Evolutionary conservation across 2,113 vertebrate species (phyloP).

Genomic region (Coptodon bakossiorum): DNA sequence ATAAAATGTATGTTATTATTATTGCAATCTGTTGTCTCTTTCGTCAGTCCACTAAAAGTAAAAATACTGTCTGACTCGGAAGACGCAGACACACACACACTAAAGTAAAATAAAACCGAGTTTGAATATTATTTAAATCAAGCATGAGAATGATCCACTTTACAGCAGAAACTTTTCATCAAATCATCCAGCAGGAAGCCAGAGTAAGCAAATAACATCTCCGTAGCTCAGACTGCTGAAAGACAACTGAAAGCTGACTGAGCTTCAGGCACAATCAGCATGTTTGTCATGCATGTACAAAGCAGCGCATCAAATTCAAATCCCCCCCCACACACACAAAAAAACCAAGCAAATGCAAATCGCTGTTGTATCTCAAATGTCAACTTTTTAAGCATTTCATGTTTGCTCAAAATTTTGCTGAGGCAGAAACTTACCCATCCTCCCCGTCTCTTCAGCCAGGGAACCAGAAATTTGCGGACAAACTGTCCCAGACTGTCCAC

Average conservation of each 20-base stretch:
- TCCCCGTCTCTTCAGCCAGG: slow-evolving; percentile 85
- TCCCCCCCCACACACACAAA: neutral
- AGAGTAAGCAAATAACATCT: neutral
- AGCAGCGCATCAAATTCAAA: neutral
- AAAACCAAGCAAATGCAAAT: neutral
- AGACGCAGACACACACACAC: neutral
- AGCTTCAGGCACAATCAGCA: neutral
- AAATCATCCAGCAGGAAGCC: neutral
- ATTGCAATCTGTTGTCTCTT: neutral
- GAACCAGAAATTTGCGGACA: slow-evolving; percentile 82
- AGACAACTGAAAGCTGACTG: neutral
- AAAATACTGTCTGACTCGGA: rapidly evolving
- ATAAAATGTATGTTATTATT: neutral
- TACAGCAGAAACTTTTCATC: neutral
- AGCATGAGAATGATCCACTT: neutral
- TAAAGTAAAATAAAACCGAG: neutral
- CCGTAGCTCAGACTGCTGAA: neutral
- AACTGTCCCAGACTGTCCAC: slow-evolving; percentile 94
- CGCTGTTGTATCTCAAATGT: neutral
- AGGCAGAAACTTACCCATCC: slow-evolving; percentile 83
- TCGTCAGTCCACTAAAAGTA: neutral
- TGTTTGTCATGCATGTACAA: neutral
- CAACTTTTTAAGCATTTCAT: neutral
- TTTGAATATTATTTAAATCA: neutral
- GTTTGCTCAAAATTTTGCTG: neutral